Percentiles rank a stretch among this genome's conserved stretches.
Conservation (phyloP, 2,888 invertebrate genomes). For the Euproctis similis region DNA sequence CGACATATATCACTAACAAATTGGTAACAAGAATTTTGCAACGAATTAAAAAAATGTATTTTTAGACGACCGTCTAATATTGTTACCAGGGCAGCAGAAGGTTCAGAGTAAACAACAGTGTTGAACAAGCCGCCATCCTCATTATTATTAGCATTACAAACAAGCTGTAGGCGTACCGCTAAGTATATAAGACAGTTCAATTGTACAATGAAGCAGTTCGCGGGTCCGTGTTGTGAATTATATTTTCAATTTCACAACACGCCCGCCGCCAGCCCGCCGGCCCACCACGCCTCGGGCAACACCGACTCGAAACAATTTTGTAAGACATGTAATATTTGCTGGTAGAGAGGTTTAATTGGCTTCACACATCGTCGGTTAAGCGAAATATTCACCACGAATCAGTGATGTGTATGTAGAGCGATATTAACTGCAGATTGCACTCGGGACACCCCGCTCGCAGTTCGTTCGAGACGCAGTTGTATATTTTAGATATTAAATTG, state of each 20-base stretch:
- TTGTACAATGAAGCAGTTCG: slow-evolving; percentile 55
- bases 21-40: too few species aligned
- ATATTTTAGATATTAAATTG: too few species aligned
- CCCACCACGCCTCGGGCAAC: slow-evolving; percentile 36
- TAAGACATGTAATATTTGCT: slow-evolving; percentile 37
- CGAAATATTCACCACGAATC: slow-evolving; percentile 19
- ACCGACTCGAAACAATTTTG: slow-evolving; percentile 34
- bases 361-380: slow-evolving; percentile 13
- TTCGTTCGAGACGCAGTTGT: too few species aligned
- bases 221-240: slow-evolving; percentile 51
- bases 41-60: too few species aligned
- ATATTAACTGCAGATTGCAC: slow-evolving; percentile 5
- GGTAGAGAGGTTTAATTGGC: slow-evolving; percentile 26
- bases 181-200: slow-evolving; percentile 50
- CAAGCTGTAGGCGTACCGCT: slow-evolving; percentile 47
- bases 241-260: slow-evolving; percentile 63
- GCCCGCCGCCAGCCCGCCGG: too few species aligned
- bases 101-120: slow-evolving; percentile 22
- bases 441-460: too few species aligned
- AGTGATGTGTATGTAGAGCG: neutral
- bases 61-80: too few species aligned
- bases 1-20: too few species aligned
- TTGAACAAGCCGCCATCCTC: slow-evolving; percentile 12
- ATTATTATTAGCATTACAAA: slow-evolving; percentile 30
- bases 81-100: too few species aligned